Evolutionary conservation across 2,797 vertebrate species (phyloP), one percentile per base, ranked within the genome.

Genomic region (Eurystomus glaucurus): DNA sequence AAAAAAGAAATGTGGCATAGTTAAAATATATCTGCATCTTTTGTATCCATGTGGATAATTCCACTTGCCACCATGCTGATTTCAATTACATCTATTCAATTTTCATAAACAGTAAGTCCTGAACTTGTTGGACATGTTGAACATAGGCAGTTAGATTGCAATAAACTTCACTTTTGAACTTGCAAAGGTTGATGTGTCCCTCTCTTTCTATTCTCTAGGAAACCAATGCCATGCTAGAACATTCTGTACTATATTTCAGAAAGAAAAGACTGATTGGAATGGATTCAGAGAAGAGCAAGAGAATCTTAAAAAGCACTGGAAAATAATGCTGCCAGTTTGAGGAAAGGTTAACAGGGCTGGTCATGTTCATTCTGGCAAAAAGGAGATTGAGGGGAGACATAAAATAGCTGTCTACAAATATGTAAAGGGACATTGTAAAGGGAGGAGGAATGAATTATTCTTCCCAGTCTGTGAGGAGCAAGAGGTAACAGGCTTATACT

Each of bases 341-440:
- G 69, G 21, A 94, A 92, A 96, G 61, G 70, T 96, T 94, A 92
- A 87, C 70, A 69, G 80, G 89, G n/a, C 26, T 79, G 51, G 43
- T 51, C 77, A 41, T 70, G 43, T 52, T 96, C 77, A 72, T 31
- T 86, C 35, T 81, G 58, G 62, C 37, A 89, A 96, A 77, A 93
- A 85, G 5, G 9, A 93, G 55, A 95, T 88, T 93, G 89, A 83
- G 23, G n/a, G 21, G 33, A 88, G 29, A 75, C 28, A 52, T 87
- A 89, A 93, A 95, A 80, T 80, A 46, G 69, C 43, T 94, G 11
- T 43, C 54, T 89, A 83, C 28, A 84, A 80, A 88, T 83, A 88
- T 45, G 60, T 60, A 89, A 93, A 92, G 11, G 37, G 41, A 55
- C 60, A n/a, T 71, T 79, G 20, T 54, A 78, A 89, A 76, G 50